Percentiles rank a stretch among this genome's conserved stretches.
These are phyloP conservation scores for Crax fasciolata DNA, from an alignment of 2,797 vertebrate species.

Conservation along the genomic window DNA sequence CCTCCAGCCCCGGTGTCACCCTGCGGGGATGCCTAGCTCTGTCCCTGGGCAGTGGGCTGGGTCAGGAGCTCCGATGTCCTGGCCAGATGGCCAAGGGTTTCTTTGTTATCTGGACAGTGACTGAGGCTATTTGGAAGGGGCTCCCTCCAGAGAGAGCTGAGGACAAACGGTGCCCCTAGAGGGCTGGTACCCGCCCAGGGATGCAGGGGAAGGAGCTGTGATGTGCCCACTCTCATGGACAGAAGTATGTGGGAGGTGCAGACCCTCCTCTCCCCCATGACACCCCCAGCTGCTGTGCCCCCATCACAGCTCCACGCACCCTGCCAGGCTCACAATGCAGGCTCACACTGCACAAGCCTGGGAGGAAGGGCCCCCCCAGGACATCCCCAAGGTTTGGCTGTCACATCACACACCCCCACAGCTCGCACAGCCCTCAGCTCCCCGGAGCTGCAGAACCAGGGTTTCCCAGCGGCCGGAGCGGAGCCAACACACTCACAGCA, in stretches of 20 bases:
- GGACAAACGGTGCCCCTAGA: background rate
- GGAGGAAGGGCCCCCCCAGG: background rate
- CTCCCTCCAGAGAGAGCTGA: background rate
- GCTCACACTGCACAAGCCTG: background rate
- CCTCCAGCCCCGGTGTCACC: background rate
- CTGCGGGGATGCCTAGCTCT: background rate
- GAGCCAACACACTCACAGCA: background rate
- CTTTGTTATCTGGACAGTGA: background rate
- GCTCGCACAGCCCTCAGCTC: background rate
- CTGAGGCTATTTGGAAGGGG: background rate
- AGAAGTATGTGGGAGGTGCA: background rate
- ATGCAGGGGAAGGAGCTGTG: background rate
- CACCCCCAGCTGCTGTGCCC: background rate
- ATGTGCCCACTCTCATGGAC: too few relatives aligned
- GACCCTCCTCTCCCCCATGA: background rate
- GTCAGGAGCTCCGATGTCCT: background rate
- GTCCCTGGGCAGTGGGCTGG: background rate
- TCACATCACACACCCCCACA: background rate
- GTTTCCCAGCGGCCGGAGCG: background rate
- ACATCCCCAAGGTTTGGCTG: background rate
- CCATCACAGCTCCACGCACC: fast-evolving
- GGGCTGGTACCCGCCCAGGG: background rate
- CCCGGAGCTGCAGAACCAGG: background rate
- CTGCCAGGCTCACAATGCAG: background rate
- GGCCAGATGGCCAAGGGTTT: background rate